Evolutionary conservation across 35 echinoderm and acorn worm genomes (phyloP).

Genomic region (Holothuria glaberrima): DNA sequence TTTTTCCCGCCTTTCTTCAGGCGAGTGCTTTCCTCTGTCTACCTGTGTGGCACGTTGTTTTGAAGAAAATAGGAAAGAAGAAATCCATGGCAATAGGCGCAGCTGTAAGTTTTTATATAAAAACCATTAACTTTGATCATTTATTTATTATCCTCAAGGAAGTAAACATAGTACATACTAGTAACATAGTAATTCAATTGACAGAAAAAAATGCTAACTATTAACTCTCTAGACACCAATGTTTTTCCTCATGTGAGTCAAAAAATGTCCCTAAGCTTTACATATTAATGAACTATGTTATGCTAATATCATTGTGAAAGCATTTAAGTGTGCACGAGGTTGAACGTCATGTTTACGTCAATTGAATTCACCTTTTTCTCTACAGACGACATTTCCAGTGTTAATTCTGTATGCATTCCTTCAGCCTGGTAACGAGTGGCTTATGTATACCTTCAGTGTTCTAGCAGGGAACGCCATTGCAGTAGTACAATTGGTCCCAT

Average conservation of each 20-base stretch:
- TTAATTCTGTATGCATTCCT: constrained; percentile 68
- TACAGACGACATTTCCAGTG: constrained; percentile 72
- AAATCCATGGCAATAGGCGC: constrained; percentile 56
- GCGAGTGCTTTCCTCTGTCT: constrained; percentile 49
- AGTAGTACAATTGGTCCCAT: constrained; percentile 74
- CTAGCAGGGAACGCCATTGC: constrained; percentile 77
- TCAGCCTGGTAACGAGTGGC: constrained; percentile 61
- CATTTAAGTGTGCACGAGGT: too few relatives aligned
- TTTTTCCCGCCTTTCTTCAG: constrained; percentile 2
- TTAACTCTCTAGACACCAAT: too few relatives aligned
- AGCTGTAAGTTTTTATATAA: background rate
- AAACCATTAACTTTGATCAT: too few relatives aligned
- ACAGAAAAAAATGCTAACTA: too few relatives aligned
- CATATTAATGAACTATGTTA: too few relatives aligned
- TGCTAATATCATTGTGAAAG: too few relatives aligned
- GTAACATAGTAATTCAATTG: too few relatives aligned
- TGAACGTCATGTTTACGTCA: too few relatives aligned
- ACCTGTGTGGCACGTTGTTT: constrained; percentile 43
- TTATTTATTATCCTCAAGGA: too few relatives aligned
- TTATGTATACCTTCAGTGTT: constrained; percentile 61
- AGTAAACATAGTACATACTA: too few relatives aligned
- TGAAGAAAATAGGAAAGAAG: constrained; percentile 54
- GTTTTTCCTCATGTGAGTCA: too few relatives aligned
- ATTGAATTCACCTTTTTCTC: background rate
- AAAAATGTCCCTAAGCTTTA: too few relatives aligned